Percentiles rank a stretch among this genome's conserved stretches.
Conservation (phyloP, 1,140 invertebrate species). For the Monochamus saltuarius region DNA sequence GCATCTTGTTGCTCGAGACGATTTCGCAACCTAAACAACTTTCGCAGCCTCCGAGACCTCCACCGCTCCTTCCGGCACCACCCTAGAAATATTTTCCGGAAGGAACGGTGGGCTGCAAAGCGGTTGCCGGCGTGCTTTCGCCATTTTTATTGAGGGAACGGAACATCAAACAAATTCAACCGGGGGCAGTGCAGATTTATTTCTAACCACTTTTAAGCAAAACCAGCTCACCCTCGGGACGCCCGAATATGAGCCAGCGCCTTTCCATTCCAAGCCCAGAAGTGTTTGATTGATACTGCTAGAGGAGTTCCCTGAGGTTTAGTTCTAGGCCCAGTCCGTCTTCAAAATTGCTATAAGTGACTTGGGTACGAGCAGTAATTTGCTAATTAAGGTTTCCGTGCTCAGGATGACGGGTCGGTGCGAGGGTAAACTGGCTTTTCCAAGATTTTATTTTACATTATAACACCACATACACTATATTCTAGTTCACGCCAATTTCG, state of each 20-base stretch:
- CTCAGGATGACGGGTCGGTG: not conserved
- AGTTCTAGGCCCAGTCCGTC: conserved; percentile 16
- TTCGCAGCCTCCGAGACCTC: not conserved
- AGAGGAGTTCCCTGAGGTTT: conserved; percentile 20
- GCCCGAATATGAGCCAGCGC: not conserved
- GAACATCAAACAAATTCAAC: conserved; percentile 36
- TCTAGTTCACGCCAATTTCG: conserved; percentile 46
- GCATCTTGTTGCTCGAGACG: conserved; percentile 49
- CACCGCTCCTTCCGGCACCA: not conserved
- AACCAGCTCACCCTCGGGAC: conserved; percentile 18
- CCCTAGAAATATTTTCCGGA: not conserved
- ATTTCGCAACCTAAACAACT: conserved; percentile 17
- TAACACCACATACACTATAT: conserved; percentile 40
- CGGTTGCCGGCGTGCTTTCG: conserved; percentile 3
- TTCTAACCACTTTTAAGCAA: conserved; percentile 22
- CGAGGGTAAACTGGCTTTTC: not conserved
- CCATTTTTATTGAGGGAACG: conserved; percentile 33
- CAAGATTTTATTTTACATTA: conserved; percentile 29
- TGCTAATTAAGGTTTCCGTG: too few relatives aligned
- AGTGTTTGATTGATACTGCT: conserved; percentile 11
- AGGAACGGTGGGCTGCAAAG: not conserved
- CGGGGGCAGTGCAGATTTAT: conserved; percentile 39
- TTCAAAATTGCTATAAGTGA: not conserved
- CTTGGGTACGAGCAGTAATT: too few relatives aligned
- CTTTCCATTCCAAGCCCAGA: conserved; percentile 14